Percentiles rank a stretch among this genome's conserved stretches.
phyloP scores from a whole-genome alignment of 2,888 invertebrate species.

The Pyrrhia umbra region DNA sequence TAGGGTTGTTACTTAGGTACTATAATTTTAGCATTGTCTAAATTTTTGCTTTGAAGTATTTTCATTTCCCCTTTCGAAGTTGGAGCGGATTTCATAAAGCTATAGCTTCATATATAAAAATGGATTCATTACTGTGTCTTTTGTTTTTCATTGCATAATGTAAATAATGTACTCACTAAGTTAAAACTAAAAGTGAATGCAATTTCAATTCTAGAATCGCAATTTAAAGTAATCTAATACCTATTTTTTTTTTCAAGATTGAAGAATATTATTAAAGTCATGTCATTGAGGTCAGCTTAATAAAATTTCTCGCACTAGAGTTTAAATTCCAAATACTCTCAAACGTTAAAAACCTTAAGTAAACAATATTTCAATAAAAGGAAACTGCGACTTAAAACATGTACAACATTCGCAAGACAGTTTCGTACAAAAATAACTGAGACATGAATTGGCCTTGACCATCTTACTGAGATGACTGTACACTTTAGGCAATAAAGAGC shows the following conservation, averaged over 20 bases:
- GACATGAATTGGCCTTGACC: slow-evolving; percentile 55
- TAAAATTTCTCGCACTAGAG: background rate
- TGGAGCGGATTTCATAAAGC: background rate
- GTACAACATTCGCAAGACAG: slow-evolving; percentile 38
- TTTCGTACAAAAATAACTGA: slow-evolving; percentile 51
- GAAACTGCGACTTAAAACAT: slow-evolving; percentile 22
- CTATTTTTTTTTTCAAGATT: no score
- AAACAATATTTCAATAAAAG: slow-evolving; percentile 18
- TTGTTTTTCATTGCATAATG: no score
- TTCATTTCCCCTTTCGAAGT: background rate
- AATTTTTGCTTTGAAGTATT: slow-evolving; percentile 12
- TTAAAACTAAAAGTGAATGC: no score
- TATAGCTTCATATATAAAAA: background rate
- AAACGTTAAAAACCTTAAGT: background rate
- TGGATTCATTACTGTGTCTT: no score
- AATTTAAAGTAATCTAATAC: no score
- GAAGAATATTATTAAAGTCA: no score
- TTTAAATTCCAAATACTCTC: background rate
- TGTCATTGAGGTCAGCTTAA: background rate
- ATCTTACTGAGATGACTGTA: slow-evolving; percentile 41
- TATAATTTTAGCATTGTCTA: slow-evolving; percentile 16
- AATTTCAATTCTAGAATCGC: no score
- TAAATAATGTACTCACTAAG: no score
- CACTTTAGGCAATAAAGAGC: slow-evolving; percentile 43
- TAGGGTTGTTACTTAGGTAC: slow-evolving; percentile 27